Percentiles rank a stretch among this genome's conserved stretches.
Evolutionary conservation across 2,113 vertebrate species (phyloP).

Genomic region (Seriola quinqueradiata): DNA sequence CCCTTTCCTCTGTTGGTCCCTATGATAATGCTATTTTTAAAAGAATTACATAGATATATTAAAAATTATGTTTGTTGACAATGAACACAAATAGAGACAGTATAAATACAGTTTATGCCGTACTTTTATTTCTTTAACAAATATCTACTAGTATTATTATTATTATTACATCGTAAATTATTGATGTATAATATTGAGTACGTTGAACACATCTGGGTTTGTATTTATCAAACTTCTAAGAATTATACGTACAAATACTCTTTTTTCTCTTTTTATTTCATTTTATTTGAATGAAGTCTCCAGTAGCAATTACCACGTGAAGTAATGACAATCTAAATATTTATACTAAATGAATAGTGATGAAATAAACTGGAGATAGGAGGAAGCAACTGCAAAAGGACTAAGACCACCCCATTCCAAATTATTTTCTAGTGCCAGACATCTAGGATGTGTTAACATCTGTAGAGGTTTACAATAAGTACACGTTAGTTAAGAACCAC

Average conservation of each 20-base stretch:
- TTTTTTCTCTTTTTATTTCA: not conserved
- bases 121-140: conserved; percentile 39
- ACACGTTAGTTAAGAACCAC: no score
- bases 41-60: conserved; percentile 56
- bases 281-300: not conserved
- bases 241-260: not conserved
- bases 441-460: no score
- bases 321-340: conserved; percentile 1
- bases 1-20: conserved; percentile 37
- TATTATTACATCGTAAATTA: conserved; percentile 55
- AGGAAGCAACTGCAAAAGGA: not conserved
- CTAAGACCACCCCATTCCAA: not conserved
- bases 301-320: not conserved
- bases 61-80: conserved; percentile 47
- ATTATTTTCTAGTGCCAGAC: not conserved
- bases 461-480: no score
- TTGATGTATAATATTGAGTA: conserved; percentile 37
- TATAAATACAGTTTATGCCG: conserved; percentile 48
- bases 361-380: not conserved
- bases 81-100: conserved; percentile 30
- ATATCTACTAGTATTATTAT: conserved; percentile 44
- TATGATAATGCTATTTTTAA: conserved; percentile 63
- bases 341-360: not conserved
- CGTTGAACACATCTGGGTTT: conserved; percentile 18
- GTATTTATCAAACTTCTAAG: conserved; percentile 55